Base-by-base conservation (phyloP, 1,140 invertebrate genomes). In the Bicyclus anynana region DNA sequence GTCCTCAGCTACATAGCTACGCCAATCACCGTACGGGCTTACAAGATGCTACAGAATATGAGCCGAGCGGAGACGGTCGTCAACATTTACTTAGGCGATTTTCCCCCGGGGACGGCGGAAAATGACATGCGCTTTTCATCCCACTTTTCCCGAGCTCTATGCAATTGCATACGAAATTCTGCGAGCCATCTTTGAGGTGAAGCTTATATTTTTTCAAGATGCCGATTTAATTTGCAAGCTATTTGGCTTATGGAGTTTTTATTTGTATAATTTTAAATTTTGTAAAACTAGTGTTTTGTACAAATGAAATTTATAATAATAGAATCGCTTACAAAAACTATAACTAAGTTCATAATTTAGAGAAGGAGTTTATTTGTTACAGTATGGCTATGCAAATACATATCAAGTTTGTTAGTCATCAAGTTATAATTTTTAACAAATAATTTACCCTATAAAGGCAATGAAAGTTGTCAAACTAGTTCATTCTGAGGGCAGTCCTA, bases 31-130 rank as follows among this genome's bases (percentile, higher is more conserved):
- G 55, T 35, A 58, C 54, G 57, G 33, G 44, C 29, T 33, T 20
- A 44, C 18, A 20, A 44, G 38, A 51, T 20, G 27, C 47, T 38
- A 49, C 42, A 27, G 38, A 57, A 42, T 50, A 57, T 67, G 54
- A 73, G 70, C 66, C 56, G 67, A 67, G 46, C 48, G 50, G 59
- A 74, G 74, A 61, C 73, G 70, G 71, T 72, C 73, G 80, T 77
- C 75, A 81, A 80, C 77, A 80, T 81, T 84, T 80, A 72, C 77
- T 70, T 61, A 68, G 62, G 71, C 63, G 72, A 84, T 75, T 77
- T 72, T 52, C 69, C 67, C 48, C 67, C 59, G 63, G 77, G 70
- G 61, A 58, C 62, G 67, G 62, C 56, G 69, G 69, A 58, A 80
- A 81, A 81, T 79, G 77, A 83, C 77, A 74, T 79, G 76, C 76